These are phyloP conservation scores for Conomelus anceps DNA, from an alignment of 2,888 invertebrate genomes.

Conservation along the genomic window DNA sequence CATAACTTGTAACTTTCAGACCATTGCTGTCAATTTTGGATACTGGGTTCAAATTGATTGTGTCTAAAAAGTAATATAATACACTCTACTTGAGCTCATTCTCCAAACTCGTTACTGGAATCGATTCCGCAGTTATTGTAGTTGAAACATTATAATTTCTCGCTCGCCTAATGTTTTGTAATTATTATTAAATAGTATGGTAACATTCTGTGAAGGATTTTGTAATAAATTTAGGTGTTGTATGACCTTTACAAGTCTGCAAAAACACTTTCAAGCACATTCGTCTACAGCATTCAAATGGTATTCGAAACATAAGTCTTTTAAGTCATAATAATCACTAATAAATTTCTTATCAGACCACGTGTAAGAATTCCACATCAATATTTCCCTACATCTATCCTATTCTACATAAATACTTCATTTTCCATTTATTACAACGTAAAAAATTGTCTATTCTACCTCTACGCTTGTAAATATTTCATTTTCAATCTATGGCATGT, in stretches of 20 bases:
- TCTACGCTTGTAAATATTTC: background rate
- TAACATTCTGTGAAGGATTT: background rate
- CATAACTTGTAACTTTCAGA: background rate
- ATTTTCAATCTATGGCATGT: too few relatives aligned
- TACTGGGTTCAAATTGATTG: background rate
- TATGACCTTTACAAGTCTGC: background rate
- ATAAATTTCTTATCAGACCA: background rate
- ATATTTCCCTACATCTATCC: background rate
- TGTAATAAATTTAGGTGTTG: background rate
- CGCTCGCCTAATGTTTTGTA: background rate
- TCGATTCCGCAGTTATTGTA: background rate
- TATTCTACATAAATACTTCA: background rate
- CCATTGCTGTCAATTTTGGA: background rate
- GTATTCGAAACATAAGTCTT: background rate
- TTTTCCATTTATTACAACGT: background rate
- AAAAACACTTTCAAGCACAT: background rate
- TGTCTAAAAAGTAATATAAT: background rate
- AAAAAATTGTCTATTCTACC: background rate
- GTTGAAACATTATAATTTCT: background rate
- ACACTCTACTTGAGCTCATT: background rate
- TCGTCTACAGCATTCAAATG: background rate
- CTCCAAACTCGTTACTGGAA: background rate
- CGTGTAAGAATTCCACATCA: background rate
- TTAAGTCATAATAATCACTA: background rate
- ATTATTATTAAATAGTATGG: background rate